Conservation (phyloP, 1,140 invertebrate genomes). For the Akabosia matsudoensis region DNA sequence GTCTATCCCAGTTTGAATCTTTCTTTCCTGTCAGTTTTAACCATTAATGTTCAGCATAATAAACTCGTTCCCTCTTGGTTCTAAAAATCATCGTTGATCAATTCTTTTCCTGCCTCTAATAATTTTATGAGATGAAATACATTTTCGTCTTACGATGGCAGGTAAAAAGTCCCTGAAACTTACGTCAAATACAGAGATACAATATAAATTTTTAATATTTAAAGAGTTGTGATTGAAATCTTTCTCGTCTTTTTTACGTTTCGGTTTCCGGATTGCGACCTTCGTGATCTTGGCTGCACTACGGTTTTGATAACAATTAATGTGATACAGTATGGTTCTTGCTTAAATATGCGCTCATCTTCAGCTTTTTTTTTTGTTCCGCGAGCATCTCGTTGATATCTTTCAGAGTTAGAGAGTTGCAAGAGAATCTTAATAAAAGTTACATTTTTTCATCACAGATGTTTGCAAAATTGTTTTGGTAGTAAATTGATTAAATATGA, state of each 20-base stretch:
- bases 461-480: slow-evolving; percentile 16
- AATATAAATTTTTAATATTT: slow-evolving; percentile 5
- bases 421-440: too few species aligned
- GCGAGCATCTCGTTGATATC: slow-evolving; percentile 6
- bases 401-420: slow-evolving; percentile 9
- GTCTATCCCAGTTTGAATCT: too few species aligned
- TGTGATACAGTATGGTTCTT: neutral
- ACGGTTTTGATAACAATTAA: neutral
- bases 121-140: too few species aligned
- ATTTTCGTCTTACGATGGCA: too few species aligned
- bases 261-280: slow-evolving; percentile 12
- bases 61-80: too few species aligned
- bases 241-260: slow-evolving; percentile 19
- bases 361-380: too few species aligned
- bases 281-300: slow-evolving; percentile 4
- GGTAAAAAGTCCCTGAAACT: neutral
- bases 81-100: too few species aligned
- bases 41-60: too few species aligned
- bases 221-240: slow-evolving; percentile 10
- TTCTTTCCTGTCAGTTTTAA: too few species aligned
- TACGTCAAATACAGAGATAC: neutral
- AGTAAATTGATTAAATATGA: neutral
- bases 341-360: too few species aligned
- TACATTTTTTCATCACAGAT: slow-evolving; percentile 17
- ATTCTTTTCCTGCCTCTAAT: too few species aligned